These are phyloP conservation scores for Amaurobius ferox DNA, from an alignment of 2,888 invertebrate genomes.

Conservation along the genomic window DNA sequence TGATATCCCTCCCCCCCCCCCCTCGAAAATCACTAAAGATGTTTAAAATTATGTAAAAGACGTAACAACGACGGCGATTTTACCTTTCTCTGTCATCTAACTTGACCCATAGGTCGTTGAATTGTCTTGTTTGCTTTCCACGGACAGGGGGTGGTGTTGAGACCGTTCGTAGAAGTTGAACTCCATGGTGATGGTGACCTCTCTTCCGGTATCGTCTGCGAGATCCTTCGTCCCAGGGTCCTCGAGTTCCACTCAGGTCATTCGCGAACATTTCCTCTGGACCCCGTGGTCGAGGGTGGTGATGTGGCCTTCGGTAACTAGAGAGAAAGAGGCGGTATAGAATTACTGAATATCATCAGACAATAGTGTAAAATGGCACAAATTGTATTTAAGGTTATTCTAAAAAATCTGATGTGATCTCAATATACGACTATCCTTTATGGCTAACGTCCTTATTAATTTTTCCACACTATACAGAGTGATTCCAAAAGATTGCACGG, in stretches of 20 bases:
- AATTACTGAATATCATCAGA: no score
- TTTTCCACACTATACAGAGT: no score
- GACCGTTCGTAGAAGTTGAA: slow-evolving; percentile 34
- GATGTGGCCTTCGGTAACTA: slow-evolving; percentile 24
- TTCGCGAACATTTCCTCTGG: neutral
- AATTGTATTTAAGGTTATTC: no score
- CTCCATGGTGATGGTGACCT: slow-evolving; percentile 42
- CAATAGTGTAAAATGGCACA: no score
- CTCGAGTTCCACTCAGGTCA: neutral
- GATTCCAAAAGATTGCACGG: no score
- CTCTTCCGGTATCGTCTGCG: slow-evolving; percentile 15
- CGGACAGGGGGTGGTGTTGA: slow-evolving; percentile 20
- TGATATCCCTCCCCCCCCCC: no score
- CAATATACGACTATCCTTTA: no score
- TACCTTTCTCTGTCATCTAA: slow-evolving; percentile 40
- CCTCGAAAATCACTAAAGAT: no score
- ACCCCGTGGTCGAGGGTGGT: slow-evolving; percentile 16
- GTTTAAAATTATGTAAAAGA: no score
- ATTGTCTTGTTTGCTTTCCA: slow-evolving; percentile 32
- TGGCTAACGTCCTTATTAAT: no score
- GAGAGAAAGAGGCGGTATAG: neutral
- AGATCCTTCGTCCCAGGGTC: slow-evolving; percentile 1
- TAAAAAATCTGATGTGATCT: no score
- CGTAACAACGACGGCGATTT: no score
- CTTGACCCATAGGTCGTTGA: slow-evolving; percentile 59